These are phyloP conservation scores for Pedetes capensis DNA, from an alignment of 2,113 vertebrate genomes.

Conservation along the genomic window DNA sequence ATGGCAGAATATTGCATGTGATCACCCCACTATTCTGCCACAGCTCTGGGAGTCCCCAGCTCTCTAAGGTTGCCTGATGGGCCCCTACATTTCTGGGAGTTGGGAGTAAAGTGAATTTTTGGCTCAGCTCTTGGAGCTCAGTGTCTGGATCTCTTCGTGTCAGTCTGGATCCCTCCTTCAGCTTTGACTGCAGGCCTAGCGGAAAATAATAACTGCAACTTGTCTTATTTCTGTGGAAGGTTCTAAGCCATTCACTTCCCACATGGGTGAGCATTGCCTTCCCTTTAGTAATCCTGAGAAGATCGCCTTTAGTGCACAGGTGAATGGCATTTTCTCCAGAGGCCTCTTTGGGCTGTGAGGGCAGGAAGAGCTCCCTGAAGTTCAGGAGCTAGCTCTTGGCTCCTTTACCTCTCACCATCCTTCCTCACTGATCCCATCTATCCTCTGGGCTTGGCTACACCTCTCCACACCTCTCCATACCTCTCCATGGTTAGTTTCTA, in stretches of 20 bases:
- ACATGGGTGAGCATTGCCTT: background rate
- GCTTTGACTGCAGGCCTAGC: background rate
- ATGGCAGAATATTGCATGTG: background rate
- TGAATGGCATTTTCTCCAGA: background rate
- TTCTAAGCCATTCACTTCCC: background rate
- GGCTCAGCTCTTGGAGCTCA: background rate
- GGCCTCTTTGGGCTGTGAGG: background rate
- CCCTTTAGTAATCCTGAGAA: background rate
- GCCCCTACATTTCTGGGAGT: background rate
- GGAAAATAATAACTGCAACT: background rate
- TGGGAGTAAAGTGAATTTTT: background rate
- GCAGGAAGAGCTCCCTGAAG: background rate
- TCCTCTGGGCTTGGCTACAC: background rate
- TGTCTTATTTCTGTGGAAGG: background rate
- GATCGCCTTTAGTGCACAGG: background rate
- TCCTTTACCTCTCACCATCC: background rate
- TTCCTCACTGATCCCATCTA: background rate
- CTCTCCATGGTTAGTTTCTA: background rate
- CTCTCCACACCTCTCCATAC: background rate
- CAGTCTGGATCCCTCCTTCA: background rate
- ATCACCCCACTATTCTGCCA: background rate
- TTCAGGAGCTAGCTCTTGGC: background rate
- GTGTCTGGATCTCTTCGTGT: background rate
- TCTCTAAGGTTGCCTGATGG: background rate
- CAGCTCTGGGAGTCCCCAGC: background rate